phyloP scores from a whole-genome alignment of 1,140 invertebrate species.

The Thaumatotibia leucotreta region DNA sequence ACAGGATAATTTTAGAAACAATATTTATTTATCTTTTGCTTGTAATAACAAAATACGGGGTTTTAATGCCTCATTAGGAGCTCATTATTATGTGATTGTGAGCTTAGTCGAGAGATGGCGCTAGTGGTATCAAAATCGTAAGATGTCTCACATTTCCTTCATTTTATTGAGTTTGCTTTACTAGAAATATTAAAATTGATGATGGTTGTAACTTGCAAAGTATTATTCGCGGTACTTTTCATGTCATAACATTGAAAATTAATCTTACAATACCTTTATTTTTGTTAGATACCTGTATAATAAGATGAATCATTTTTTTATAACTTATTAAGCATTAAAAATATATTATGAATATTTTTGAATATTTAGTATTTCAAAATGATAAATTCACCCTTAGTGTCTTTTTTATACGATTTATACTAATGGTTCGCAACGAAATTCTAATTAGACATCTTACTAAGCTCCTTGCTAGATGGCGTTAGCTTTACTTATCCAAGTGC shows the following conservation, averaged over 20 bases:
- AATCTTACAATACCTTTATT: no score
- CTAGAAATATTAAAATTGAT: background rate
- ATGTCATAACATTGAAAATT: no score
- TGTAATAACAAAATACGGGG: conserved; percentile 17
- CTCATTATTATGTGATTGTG: conserved; percentile 40
- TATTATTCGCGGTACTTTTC: no score
- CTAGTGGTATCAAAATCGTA: conserved; percentile 26
- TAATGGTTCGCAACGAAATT: background rate
- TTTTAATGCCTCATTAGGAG: conserved; percentile 19
- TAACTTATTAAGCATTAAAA: no score
- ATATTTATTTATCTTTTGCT: background rate
- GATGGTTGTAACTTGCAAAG: no score
- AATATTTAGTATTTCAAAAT: no score
- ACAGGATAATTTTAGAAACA: background rate
- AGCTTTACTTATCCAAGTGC: background rate
- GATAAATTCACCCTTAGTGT: no score
- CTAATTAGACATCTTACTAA: background rate
- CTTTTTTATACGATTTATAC: no score
- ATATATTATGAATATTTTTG: no score
- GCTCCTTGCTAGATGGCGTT: background rate
- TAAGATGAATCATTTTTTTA: no score
- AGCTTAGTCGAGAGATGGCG: conserved; percentile 51
- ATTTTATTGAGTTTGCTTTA: background rate
- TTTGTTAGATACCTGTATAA: no score
- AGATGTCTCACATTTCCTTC: background rate